A percentile compares a stretch with the other conserved stretches of the same genome.
phyloP scores from a whole-genome alignment of 2,888 invertebrate genomes.

The Lycia hirtaria region DNA sequence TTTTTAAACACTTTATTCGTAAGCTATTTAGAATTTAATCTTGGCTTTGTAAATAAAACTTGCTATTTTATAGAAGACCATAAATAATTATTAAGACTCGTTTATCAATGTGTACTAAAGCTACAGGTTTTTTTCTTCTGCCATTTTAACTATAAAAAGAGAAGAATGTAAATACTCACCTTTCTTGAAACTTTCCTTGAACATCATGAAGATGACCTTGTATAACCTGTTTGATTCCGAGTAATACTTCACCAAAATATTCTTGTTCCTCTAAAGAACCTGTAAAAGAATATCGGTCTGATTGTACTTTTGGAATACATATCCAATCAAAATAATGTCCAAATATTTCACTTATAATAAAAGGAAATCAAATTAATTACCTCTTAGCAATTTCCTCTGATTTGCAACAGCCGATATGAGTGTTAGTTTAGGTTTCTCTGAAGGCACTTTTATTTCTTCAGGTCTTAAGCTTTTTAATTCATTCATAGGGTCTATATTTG shows the following conservation, averaged over 20 bases:
- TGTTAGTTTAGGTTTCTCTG: slow-evolving; percentile 84
- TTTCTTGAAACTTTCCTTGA: slow-evolving; percentile 89
- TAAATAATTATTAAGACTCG: no score
- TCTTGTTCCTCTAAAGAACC: slow-evolving; percentile 91
- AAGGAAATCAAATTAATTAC: slow-evolving; percentile 60
- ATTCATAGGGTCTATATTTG: slow-evolving; percentile 64
- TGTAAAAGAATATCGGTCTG: slow-evolving; percentile 59
- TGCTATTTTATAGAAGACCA: no score
- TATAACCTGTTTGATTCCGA: slow-evolving; percentile 93
- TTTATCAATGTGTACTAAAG: no score
- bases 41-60: no score
- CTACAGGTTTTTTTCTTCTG: no score
- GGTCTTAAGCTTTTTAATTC: slow-evolving; percentile 76
- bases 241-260: slow-evolving; percentile 91
- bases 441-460: slow-evolving; percentile 82
- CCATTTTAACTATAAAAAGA: not conserved
- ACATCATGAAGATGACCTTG: slow-evolving; percentile 90
- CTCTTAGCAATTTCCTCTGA: slow-evolving; percentile 85
- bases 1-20: no score
- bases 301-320: slow-evolving; percentile 13
- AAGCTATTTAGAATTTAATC: no score
- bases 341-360: not conserved
- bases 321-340: not conserved
- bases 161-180: slow-evolving; percentile 55
- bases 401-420: slow-evolving; percentile 85